These are phyloP conservation scores for Muraenolepis orangiensis DNA, from an alignment of 2,797 vertebrate species.

Conservation along the genomic window DNA sequence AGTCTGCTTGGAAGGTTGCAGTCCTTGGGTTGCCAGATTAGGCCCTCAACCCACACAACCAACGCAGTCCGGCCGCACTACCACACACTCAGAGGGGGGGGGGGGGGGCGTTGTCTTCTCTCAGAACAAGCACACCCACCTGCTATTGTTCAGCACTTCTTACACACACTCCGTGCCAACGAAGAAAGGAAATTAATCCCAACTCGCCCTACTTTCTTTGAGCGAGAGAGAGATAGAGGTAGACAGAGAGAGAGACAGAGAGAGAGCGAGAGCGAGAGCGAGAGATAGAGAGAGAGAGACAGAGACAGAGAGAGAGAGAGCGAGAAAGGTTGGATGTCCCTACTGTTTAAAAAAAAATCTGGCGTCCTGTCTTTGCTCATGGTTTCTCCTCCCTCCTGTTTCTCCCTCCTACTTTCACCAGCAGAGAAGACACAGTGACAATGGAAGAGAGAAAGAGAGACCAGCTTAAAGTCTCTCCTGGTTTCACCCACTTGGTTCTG, in stretches of 20 bases:
- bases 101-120: constrained; percentile 57
- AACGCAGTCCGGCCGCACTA: neutral
- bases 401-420: neutral
- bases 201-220: constrained; percentile 56
- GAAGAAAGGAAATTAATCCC: constrained; percentile 36
- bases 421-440: neutral
- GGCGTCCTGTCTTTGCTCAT: constrained; percentile 48
- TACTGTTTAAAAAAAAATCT: constrained; percentile 68
- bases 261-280: constrained; percentile 50
- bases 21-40: constrained; percentile 71
- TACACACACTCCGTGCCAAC: constrained; percentile 56
- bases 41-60: constrained; percentile 68
- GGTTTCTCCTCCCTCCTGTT: constrained; percentile 29
- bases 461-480: too few species aligned
- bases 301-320: constrained; percentile 46
- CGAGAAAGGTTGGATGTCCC: constrained; percentile 72
- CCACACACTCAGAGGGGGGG: constrained; percentile 53
- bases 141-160: constrained; percentile 71
- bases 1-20: constrained; percentile 65
- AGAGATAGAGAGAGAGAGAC: constrained; percentile 45
- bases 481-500: too few species aligned
- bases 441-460: neutral
- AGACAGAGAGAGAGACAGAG: constrained; percentile 59
- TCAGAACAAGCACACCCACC: constrained; percentile 61
- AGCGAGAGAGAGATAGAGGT: constrained; percentile 34